Conservation (phyloP, 23 tunicate species). For the Aplidium turbinatum region DNA sequence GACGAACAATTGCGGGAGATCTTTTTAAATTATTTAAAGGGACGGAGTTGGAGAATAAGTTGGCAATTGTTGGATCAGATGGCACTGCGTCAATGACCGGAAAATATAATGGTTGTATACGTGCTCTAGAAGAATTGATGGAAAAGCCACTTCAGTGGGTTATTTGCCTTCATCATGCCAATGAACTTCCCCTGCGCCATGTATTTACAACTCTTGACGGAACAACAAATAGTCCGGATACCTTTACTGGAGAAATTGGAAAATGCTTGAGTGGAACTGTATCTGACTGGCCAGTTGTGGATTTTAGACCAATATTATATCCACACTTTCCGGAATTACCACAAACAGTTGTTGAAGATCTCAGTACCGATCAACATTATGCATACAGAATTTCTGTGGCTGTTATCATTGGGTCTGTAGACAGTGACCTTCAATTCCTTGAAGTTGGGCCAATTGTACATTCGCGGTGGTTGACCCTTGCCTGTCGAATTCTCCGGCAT, state of each 20-base stretch:
- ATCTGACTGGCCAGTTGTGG: too few relatives aligned
- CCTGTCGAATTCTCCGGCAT: slow-evolving; percentile 11
- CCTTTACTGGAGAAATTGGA: slow-evolving; percentile 15
- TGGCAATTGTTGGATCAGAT: slow-evolving; percentile 4
- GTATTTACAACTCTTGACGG: slow-evolving; percentile 26
- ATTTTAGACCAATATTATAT: too few relatives aligned
- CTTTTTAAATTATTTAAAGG: not conserved
- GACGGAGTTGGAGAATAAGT: not conserved
- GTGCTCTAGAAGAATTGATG: slow-evolving; percentile 2
- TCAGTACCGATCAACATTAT: too few relatives aligned
- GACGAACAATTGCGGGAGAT: slow-evolving; percentile 17
- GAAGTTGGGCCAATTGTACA: slow-evolving; percentile 25
- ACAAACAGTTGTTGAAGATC: too few relatives aligned
- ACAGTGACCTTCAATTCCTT: slow-evolving; percentile 11
- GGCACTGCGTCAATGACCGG: slow-evolving; percentile 29
- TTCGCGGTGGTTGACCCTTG: slow-evolving; percentile 17
- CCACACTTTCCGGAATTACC: too few relatives aligned
- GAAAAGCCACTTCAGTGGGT: slow-evolving; percentile 36
- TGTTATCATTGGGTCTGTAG: slow-evolving; percentile 14
- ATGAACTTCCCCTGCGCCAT: slow-evolving; percentile 30
- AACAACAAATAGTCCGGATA: slow-evolving; percentile 21
- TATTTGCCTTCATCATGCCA: slow-evolving; percentile 2
- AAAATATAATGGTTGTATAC: slow-evolving; percentile 21
- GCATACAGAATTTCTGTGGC: slow-evolving; percentile 24
- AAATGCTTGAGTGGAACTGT: too few relatives aligned